Percentiles rank a stretch among this genome's conserved stretches.
These are phyloP conservation scores for Magallana gigas DNA, from an alignment of 1,140 invertebrate species.

Conservation along the genomic window DNA sequence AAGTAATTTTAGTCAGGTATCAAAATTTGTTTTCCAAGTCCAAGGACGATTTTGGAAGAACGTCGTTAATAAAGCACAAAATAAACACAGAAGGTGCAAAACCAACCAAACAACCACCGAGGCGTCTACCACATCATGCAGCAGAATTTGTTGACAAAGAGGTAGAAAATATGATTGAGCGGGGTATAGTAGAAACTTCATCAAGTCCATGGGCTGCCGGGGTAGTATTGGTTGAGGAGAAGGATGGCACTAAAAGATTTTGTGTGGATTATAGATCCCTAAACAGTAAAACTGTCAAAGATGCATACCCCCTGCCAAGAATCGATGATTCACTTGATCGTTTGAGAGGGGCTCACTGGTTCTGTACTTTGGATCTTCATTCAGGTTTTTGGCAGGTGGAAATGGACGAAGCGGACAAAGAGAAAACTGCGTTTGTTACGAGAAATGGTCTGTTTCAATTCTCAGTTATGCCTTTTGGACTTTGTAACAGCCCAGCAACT, in stretches of 20 bases:
- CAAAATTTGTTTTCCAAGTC: conserved; percentile 17
- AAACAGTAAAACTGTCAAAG: conserved; percentile 28
- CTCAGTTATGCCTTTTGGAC: neutral
- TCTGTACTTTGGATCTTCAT: conserved; percentile 26
- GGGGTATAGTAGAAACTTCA: too few relatives aligned
- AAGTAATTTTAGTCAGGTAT: neutral
- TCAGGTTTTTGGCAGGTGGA: neutral
- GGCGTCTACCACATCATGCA: conserved; percentile 50
- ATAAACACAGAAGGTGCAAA: conserved; percentile 53
- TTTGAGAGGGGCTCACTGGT: conserved; percentile 15
- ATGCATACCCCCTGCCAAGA: conserved; percentile 45
- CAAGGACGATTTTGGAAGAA: conserved; percentile 57
- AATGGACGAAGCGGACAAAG: conserved; percentile 16
- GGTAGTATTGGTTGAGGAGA: conserved; percentile 52
- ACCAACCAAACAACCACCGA: conserved; percentile 49
- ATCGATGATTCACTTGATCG: conserved; percentile 4
- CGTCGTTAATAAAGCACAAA: conserved; percentile 46
- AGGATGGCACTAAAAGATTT: conserved; percentile 34
- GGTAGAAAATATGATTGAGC: too few relatives aligned
- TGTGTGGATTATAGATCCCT: neutral
- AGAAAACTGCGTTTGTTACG: conserved; percentile 26
- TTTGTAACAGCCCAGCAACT: conserved; percentile 6
- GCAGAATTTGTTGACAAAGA: conserved; percentile 12
- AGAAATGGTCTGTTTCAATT: neutral
- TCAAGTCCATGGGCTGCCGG: neutral